A percentile compares a stretch with the other conserved stretches of the same genome.
Conservation (phyloP, 2,888 invertebrate species). For the Hyalella azteca region DNA sequence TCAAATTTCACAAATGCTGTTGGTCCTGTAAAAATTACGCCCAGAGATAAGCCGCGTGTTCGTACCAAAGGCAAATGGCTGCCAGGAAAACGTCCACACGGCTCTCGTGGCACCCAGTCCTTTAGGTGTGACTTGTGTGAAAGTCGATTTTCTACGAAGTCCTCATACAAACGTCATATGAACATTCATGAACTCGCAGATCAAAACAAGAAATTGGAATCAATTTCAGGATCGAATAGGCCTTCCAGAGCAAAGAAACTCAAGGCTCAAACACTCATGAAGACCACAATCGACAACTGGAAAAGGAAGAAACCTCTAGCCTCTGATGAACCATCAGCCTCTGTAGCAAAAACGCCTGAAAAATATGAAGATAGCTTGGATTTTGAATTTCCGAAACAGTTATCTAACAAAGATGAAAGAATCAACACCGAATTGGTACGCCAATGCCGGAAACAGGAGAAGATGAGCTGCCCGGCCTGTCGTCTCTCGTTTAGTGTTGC, state of each 20-base stretch:
- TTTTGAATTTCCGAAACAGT: background rate
- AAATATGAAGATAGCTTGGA: background rate
- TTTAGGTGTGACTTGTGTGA: conserved; percentile 44
- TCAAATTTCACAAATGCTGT: background rate
- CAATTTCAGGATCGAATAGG: conserved; percentile 5
- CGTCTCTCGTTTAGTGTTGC: conserved; percentile 50
- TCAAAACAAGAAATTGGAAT: conserved; percentile 39
- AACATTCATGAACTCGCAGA: conserved; percentile 45
- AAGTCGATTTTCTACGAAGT: conserved; percentile 44
- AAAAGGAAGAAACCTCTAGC: conserved; percentile 47
- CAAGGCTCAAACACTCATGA: conserved; percentile 48
- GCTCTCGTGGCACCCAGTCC: conserved; percentile 7
- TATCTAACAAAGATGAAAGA: background rate
- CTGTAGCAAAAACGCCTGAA: background rate
- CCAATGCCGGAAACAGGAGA: background rate
- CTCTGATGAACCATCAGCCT: background rate
- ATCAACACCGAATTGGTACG: background rate
- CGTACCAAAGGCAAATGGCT: conserved; percentile 57
- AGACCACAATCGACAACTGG: conserved; percentile 44
- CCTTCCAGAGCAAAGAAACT: conserved; percentile 53
- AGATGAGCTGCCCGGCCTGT: conserved; percentile 53
- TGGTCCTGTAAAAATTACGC: background rate
- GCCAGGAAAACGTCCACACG: conserved; percentile 52
- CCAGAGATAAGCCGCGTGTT: conserved; percentile 40
- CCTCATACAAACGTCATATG: conserved; percentile 49